Evolutionary conservation across 2,888 invertebrate genomes (phyloP), one percentile per base, ranked within the genome.

Genomic region (Isotomurus palustris): DNA sequence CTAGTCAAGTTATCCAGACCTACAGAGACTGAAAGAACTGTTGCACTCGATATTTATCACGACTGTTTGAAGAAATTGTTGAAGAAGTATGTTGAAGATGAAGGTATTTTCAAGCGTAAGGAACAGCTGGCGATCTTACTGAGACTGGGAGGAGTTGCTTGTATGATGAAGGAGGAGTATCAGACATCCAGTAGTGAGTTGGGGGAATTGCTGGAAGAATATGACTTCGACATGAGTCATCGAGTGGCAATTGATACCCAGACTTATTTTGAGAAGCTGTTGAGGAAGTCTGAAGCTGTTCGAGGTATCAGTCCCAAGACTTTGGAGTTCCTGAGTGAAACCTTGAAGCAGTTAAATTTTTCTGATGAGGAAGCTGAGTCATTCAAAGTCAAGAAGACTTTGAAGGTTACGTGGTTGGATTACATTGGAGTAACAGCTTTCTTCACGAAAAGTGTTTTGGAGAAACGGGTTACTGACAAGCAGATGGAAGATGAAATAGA

Each of bases 371-470:
- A 29, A 2, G 29, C 45, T 19, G 38, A 44, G 25, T 36, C n/a
- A 27, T 17, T 29, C 2, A 5, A 27, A 2, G 21, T 21, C 36
- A 3, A 2, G 19, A 53, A 47, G 19, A 48, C 32, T 3, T 24
- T 1, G 21, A 27, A 25, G 32, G 45, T 57, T 2, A 28, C 22
- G 5, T 61, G 52, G 40, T 14, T 52, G n/a, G 41, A 55, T 19
- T 60, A 58, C 28, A 45, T 65, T 10, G 67, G 67, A 2, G 63
- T 55, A 3, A 59, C 59, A 36, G 57, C 63, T 4, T 65, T 61
- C 32, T 32, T 67, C 6, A 49, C 54, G 2, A 40, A 58, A 10
- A 21, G 61, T 8, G 27, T 64, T 28, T 14, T 61, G 1, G 48
- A 56, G 8, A 57, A 55, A 41, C 43, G 45, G 47, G 27, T 27